phyloP scores from a whole-genome alignment of 2,888 invertebrate species.

The Zaprionus lineosus region DNA sequence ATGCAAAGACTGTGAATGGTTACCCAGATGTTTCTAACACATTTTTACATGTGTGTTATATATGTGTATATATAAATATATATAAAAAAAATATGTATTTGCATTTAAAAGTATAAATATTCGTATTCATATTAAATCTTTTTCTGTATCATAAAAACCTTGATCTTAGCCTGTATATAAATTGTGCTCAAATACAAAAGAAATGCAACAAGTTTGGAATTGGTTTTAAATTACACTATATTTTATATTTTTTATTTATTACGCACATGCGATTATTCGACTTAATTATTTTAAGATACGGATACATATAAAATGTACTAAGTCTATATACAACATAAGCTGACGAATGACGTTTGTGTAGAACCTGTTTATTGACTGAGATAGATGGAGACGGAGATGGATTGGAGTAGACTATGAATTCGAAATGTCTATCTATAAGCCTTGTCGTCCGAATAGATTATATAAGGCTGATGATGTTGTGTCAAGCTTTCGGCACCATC shows the following conservation, averaged over 20 bases:
- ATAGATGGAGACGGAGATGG: constrained; percentile 17
- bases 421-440: constrained; percentile 80
- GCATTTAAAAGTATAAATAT: constrained; percentile 47
- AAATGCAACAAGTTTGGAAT: neutral
- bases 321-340: constrained; percentile 71
- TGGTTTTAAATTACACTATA: constrained; percentile 36
- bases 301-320: constrained; percentile 64
- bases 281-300: constrained; percentile 64
- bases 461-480: constrained; percentile 80
- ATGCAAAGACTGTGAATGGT: constrained; percentile 65
- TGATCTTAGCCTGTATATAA: no score
- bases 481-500: constrained; percentile 77
- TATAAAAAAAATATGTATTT: constrained; percentile 20
- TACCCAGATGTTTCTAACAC: constrained; percentile 61
- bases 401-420: constrained; percentile 4
- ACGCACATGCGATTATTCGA: constrained; percentile 51
- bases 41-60: constrained; percentile 24
- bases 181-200: constrained; percentile 30
- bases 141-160: constrained; percentile 46
- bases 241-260: constrained; percentile 65
- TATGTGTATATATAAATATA: constrained; percentile 25
- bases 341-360: constrained; percentile 65
- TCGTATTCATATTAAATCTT: constrained; percentile 11
- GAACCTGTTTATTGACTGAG: constrained; percentile 77
- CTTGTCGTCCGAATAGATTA: constrained; percentile 83